These are phyloP conservation scores for Anguilla obscura DNA, from an alignment of 2,797 vertebrate genomes.

Conservation along the genomic window DNA sequence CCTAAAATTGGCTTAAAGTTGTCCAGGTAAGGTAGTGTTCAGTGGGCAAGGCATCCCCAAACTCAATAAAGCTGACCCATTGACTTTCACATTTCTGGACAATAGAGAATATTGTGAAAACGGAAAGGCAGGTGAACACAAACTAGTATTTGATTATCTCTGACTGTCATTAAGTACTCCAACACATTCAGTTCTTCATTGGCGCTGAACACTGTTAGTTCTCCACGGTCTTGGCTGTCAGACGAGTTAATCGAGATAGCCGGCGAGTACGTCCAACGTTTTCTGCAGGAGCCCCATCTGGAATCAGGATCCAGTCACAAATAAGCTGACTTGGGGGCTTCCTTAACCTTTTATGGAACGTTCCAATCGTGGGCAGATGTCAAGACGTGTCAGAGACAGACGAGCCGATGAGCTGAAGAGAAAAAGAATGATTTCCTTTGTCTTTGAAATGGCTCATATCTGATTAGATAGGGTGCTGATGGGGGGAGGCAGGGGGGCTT, in stretches of 20 bases:
- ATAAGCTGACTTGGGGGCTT: constrained; percentile 50
- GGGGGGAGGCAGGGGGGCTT: constrained; percentile 33
- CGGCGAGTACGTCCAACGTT: constrained; percentile 68
- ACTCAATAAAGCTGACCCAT: not conserved
- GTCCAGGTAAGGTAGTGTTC: not conserved
- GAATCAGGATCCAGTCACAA: constrained; percentile 43
- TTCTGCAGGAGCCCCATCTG: constrained; percentile 56
- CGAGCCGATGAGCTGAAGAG: not conserved
- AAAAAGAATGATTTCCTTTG: not conserved
- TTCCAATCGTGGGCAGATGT: constrained; percentile 42
- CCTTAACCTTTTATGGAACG: constrained; percentile 55
- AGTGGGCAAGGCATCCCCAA: not conserved
- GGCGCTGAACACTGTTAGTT: constrained; percentile 21
- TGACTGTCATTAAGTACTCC: constrained; percentile 24
- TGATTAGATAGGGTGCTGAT: not conserved
- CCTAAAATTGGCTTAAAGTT: not conserved
- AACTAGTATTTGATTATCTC: constrained; percentile 62
- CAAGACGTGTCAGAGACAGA: not conserved
- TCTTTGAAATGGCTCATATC: not conserved
- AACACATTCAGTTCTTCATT: constrained; percentile 48
- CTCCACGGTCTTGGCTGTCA: constrained; percentile 60
- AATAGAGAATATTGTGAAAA: constrained; percentile 53
- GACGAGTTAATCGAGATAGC: constrained; percentile 68
- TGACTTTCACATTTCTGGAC: not conserved
- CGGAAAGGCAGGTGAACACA: constrained; percentile 41